phyloP scores from a whole-genome alignment of 2,113 vertebrate species.

The Nothobranchius kuhntae region DNA sequence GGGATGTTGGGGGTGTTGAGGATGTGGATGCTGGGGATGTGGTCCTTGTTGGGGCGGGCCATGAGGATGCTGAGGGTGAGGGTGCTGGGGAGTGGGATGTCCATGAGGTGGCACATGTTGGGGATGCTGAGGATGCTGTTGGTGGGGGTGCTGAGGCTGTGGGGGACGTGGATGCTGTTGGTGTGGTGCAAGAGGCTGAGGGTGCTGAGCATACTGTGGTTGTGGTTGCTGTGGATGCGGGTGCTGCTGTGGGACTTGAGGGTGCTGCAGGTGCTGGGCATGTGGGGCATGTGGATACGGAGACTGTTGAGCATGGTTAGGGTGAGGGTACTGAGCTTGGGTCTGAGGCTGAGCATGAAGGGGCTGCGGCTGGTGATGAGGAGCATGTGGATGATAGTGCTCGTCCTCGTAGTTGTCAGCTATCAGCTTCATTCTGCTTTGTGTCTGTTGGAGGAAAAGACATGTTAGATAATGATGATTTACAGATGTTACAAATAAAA shows the following conservation, averaged over 20 bases:
- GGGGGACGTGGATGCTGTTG: constrained; percentile 72
- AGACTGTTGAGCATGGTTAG: constrained; percentile 73
- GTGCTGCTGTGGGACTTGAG: constrained; percentile 41
- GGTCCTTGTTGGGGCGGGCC: constrained; percentile 63
- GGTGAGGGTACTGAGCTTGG: constrained; percentile 85
- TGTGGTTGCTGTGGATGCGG: constrained; percentile 61
- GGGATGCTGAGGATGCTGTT: constrained; percentile 61
- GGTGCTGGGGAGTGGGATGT: constrained; percentile 61
- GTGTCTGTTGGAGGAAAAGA: constrained; percentile 84
- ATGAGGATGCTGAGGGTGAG: constrained; percentile 68
- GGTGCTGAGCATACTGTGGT: constrained; percentile 55
- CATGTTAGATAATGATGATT: neutral
- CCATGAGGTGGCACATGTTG: constrained; percentile 62
- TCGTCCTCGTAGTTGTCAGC: constrained; percentile 96
- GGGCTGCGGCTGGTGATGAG: constrained; percentile 85
- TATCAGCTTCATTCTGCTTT: constrained; percentile 98
- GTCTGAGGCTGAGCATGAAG: constrained; percentile 88
- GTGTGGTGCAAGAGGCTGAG: constrained; percentile 58
- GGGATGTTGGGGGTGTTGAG: constrained; percentile 59
- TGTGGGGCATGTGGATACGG: constrained; percentile 66
- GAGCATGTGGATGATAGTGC: constrained; percentile 90
- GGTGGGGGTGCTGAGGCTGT: constrained; percentile 65
- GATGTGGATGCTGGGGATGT: constrained; percentile 64
- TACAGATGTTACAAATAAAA: neutral
- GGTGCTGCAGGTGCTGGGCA: constrained; percentile 47